Conservation (phyloP, 2,888 invertebrate species). For the Drosophila paracracens region DNA sequence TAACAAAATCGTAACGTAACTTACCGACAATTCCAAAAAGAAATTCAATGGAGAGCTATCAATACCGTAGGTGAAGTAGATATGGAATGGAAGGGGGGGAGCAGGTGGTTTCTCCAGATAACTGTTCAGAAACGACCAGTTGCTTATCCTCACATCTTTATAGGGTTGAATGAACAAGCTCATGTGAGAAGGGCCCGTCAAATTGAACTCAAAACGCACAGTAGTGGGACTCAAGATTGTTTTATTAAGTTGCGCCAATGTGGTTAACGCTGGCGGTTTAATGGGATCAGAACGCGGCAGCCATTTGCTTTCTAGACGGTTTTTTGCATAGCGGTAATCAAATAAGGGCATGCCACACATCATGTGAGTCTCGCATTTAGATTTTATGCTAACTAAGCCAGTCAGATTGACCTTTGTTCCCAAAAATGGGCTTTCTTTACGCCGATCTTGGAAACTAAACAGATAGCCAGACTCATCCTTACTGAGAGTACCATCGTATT, state of each 20-base stretch:
- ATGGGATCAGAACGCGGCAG: constrained; percentile 3
- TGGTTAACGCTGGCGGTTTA: background rate
- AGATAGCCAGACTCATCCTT: constrained; percentile 85
- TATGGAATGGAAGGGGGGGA: background rate
- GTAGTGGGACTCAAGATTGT: constrained; percentile 19
- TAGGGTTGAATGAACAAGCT: constrained; percentile 72
- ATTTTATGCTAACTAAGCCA: constrained; percentile 49
- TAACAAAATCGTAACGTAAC: background rate
- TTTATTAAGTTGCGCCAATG: background rate
- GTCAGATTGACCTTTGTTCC: constrained; percentile 57
- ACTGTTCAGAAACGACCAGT: constrained; percentile 71
- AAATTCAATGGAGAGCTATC: constrained; percentile 9
- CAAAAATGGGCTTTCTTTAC: constrained; percentile 46
- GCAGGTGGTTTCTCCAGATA: constrained; percentile 6
- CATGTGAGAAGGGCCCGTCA: constrained; percentile 76
- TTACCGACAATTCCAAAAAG: constrained; percentile 57
- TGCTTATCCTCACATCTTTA: constrained; percentile 57
- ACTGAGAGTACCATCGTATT: constrained; percentile 75
- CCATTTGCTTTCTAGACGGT: constrained; percentile 11
- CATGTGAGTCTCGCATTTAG: constrained; percentile 57
- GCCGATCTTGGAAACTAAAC: constrained; percentile 85
- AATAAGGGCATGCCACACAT: constrained; percentile 11
- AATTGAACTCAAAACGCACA: constrained; percentile 65
- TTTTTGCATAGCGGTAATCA: constrained; percentile 4
- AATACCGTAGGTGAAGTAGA: constrained; percentile 1